These are phyloP conservation scores for Dasyurus viverrinus DNA, from an alignment of 2,113 vertebrate genomes.

Conservation along the genomic window DNA sequence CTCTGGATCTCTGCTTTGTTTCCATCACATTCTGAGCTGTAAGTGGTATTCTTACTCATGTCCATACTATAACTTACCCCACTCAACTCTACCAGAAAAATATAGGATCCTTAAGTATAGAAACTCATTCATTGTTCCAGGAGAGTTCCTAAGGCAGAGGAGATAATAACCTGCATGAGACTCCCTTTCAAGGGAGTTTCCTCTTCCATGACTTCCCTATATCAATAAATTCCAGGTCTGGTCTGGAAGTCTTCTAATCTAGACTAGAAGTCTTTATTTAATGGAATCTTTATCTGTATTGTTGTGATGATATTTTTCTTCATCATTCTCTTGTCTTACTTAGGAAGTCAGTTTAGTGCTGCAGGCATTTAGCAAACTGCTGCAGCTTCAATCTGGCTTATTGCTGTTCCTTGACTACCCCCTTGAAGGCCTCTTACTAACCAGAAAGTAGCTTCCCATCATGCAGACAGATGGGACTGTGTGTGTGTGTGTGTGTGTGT, in stretches of 20 bases:
- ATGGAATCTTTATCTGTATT: not conserved
- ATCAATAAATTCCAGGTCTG: not conserved
- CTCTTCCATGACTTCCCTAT: not conserved
- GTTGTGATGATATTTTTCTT: not conserved
- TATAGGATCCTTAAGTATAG: not conserved
- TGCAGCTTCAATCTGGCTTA: not conserved
- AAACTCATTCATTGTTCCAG: not conserved
- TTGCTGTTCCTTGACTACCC: not conserved
- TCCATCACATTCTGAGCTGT: not conserved
- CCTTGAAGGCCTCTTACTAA: not conserved
- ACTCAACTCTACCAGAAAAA: not conserved
- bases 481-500: not conserved
- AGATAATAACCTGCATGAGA: not conserved
- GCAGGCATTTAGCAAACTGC: not conserved
- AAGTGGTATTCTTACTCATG: not conserved
- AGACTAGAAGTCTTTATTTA: not conserved
- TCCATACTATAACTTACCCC: not conserved
- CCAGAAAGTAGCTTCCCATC: not conserved
- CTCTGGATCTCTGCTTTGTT: not conserved
- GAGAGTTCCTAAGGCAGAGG: not conserved
- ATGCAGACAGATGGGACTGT: not conserved
- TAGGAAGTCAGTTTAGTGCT: not conserved
- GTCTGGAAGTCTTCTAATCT: no score
- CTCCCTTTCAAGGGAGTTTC: not conserved
- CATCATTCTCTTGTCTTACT: not conserved